These are phyloP conservation scores for Aplocera efformata DNA, from an alignment of 2,888 invertebrate genomes.

Conservation along the genomic window DNA sequence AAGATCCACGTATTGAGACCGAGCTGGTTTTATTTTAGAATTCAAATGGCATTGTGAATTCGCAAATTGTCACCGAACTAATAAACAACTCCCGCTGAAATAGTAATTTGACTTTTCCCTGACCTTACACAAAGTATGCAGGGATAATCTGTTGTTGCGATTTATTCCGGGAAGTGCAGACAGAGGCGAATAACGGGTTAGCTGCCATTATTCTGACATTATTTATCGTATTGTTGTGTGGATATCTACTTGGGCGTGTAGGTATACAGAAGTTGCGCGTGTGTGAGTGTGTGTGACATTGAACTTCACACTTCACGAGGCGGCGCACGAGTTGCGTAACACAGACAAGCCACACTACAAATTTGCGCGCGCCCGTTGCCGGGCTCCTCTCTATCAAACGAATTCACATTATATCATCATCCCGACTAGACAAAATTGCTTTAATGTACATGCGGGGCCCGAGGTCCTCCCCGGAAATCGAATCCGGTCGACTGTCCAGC, in stretches of 20 bases:
- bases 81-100: constrained; percentile 35
- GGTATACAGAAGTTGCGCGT: constrained; percentile 26
- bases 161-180: constrained; percentile 72
- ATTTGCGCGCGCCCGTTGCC: constrained; percentile 20
- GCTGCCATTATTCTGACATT: constrained; percentile 69
- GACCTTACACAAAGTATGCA: constrained; percentile 63
- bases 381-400: constrained; percentile 18
- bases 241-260: constrained; percentile 36
- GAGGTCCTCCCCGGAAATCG: constrained; percentile 16
- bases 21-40: constrained; percentile 8
- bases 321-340: constrained; percentile 73
- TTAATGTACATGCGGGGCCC: constrained; percentile 14
- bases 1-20: background rate
- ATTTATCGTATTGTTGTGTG: constrained; percentile 41
- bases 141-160: constrained; percentile 66
- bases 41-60: constrained; percentile 1
- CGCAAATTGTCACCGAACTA: constrained; percentile 25
- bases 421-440: constrained; percentile 20
- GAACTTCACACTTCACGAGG: constrained; percentile 78
- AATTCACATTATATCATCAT: constrained; percentile 27
- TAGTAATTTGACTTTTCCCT: constrained; percentile 58
- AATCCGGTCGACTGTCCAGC: constrained; percentile 1
- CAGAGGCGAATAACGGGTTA: constrained; percentile 74
- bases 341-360: constrained; percentile 33
- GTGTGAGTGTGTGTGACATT: constrained; percentile 73